Conservation (phyloP, 2,113 vertebrate genomes). For the Pseudorectes ferrugineus region DNA sequence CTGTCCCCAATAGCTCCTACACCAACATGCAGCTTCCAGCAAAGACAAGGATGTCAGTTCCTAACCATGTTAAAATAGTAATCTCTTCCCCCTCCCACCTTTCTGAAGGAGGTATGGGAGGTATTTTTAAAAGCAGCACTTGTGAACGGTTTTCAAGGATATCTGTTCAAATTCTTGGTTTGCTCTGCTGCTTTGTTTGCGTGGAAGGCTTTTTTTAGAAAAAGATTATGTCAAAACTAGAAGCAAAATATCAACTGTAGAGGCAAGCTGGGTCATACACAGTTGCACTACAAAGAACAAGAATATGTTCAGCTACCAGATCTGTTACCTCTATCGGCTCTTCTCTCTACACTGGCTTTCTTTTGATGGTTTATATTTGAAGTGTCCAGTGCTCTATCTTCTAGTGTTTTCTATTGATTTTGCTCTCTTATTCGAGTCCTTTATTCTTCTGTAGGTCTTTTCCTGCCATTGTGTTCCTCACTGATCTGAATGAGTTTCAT, state of each 20-base stretch:
- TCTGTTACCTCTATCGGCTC: not conserved
- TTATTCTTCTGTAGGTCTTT: not conserved
- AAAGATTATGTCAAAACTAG: slow-evolving; percentile 1
- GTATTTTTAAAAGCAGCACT: not conserved
- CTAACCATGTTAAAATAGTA: not conserved
- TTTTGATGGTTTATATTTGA: slow-evolving; percentile 52
- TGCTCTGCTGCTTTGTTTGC: slow-evolving; percentile 8
- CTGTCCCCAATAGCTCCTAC: not conserved
- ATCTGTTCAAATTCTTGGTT: not conserved
- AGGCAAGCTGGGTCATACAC: slow-evolving; percentile 15
- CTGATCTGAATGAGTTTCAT: not conserved
- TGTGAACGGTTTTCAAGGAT: not conserved
- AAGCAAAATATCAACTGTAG: slow-evolving; percentile 2
- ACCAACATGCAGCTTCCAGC: not conserved
- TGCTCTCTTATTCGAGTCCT: not conserved
- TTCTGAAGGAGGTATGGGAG: not conserved
- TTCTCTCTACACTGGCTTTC: not conserved
- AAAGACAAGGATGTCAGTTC: not conserved
- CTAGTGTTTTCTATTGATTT: slow-evolving; percentile 25
- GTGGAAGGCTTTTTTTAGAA: not conserved
- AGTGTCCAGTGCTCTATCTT: slow-evolving; percentile 24
- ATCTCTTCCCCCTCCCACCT: not conserved
- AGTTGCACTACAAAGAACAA: not conserved
- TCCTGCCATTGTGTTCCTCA: not conserved
- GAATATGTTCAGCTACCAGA: not conserved